These are phyloP conservation scores for Mylabris sibirica DNA, from an alignment of 2,888 invertebrate species.

Conservation along the genomic window DNA sequence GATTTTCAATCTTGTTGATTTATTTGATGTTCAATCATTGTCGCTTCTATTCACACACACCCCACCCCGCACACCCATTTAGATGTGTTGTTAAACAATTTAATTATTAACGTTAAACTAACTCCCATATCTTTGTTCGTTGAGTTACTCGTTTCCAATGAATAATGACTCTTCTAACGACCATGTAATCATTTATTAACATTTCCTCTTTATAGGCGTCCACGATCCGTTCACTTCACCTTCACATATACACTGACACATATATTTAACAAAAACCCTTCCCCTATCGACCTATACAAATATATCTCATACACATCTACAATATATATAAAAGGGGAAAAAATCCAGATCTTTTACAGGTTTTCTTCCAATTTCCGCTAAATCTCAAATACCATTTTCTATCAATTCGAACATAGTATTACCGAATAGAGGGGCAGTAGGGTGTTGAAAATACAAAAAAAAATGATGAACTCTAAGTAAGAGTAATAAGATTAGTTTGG, in stretches of 20 bases:
- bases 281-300: background rate
- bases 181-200: constrained; percentile 46
- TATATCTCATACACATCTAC: background rate
- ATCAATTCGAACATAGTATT: constrained; percentile 2
- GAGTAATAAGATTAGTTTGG: constrained; percentile 3
- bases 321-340: background rate
- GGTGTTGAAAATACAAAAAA: background rate
- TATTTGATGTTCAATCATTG: too few relatives aligned
- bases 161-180: constrained; percentile 45
- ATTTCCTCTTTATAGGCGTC: constrained; percentile 38
- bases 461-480: constrained; percentile 1
- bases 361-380: constrained; percentile 4
- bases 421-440: background rate
- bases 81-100: constrained; percentile 38
- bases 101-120: constrained; percentile 46
- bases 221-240: constrained; percentile 15
- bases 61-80: background rate
- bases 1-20: too few relatives aligned
- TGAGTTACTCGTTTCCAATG: constrained; percentile 41
- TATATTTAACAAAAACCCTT: constrained; percentile 1
- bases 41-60: too few relatives aligned
- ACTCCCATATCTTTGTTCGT: constrained; percentile 42
- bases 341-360: background rate
- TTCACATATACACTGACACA: background rate
- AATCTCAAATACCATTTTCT: constrained; percentile 9